Percentiles rank a stretch among this genome's conserved stretches.
Evolutionary conservation across 2,113 vertebrate species (phyloP).

Genomic region (Gymnobelideus leadbeateri): DNA sequence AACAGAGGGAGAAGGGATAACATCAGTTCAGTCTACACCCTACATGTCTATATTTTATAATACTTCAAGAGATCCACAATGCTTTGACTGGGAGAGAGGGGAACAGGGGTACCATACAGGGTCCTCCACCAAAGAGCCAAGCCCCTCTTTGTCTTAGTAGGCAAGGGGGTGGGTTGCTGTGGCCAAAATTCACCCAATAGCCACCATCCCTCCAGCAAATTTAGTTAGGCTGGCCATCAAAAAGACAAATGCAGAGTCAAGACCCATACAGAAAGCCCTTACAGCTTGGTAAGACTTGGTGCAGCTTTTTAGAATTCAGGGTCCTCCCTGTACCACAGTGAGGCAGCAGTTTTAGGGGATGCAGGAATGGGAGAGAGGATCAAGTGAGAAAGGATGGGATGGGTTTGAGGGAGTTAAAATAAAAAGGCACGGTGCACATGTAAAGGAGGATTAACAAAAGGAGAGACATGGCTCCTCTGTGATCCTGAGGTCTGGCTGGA

Average conservation of each 20-base stretch:
- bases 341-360: background rate
- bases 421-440: background rate
- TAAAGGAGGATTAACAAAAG: conserved; percentile 6
- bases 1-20: background rate
- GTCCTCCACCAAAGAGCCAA: background rate
- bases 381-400: background rate
- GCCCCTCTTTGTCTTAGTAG: background rate
- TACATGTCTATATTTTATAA: background rate
- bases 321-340: background rate
- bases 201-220: background rate
- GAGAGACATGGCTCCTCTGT: background rate
- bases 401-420: background rate
- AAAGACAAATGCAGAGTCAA: background rate
- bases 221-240: background rate
- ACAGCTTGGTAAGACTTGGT: background rate
- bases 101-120: background rate
- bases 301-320: background rate
- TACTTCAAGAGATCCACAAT: background rate
- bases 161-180: background rate
- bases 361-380: background rate
- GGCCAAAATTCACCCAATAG: background rate
- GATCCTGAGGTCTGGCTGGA: conserved; percentile 3
- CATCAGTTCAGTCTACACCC: background rate
- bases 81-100: background rate
- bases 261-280: background rate